phyloP scores from a whole-genome alignment of 2,797 vertebrate species.

The Meriones psammophilus region DNA sequence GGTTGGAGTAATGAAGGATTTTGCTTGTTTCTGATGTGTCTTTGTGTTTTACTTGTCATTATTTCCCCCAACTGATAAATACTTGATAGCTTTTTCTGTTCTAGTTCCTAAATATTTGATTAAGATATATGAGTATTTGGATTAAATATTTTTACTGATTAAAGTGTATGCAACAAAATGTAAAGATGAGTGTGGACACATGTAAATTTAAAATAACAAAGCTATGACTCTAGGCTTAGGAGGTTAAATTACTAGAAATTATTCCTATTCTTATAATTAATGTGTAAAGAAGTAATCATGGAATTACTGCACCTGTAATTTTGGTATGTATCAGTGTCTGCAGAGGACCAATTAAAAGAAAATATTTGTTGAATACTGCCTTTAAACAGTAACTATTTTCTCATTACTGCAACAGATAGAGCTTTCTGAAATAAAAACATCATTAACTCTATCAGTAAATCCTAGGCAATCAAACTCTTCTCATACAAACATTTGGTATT shows the following conservation, averaged over 20 bases:
- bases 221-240: neutral
- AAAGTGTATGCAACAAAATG: constrained; percentile 13
- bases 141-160: neutral
- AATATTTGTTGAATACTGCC: constrained; percentile 56
- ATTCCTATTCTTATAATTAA: constrained; percentile 46
- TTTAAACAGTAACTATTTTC: constrained; percentile 67
- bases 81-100: neutral
- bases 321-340: constrained; percentile 33
- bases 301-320: constrained; percentile 49
- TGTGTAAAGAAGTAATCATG: constrained; percentile 20
- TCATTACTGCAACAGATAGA: constrained; percentile 59
- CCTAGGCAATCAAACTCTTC: neutral
- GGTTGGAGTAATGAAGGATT: constrained; percentile 35
- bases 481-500: neutral
- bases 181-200: neutral
- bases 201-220: constrained; percentile 46
- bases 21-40: constrained; percentile 26
- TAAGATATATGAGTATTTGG: neutral
- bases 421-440: constrained; percentile 65
- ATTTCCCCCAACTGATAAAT: neutral
- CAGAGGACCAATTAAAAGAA: constrained; percentile 52
- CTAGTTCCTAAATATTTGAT: constrained; percentile 17
- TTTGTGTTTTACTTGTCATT: constrained; percentile 20
- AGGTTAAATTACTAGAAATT: constrained; percentile 39
- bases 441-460: constrained; percentile 67